Conservation (phyloP, 2,888 invertebrate genomes). For the Acrocyrtus sp. region DNA sequence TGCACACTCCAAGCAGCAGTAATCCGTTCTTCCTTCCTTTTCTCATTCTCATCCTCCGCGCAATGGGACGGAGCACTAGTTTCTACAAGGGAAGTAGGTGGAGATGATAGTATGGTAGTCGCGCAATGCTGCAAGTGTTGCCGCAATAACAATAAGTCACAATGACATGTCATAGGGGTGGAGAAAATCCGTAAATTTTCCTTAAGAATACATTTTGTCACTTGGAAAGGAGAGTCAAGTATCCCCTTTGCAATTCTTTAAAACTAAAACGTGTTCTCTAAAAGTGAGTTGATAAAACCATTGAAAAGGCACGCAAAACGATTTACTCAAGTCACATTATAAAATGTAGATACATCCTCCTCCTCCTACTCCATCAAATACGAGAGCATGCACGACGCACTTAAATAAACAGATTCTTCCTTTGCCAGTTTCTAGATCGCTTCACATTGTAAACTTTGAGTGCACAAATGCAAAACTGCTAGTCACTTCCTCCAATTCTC, state of each 20-base stretch:
- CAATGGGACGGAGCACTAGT: too few relatives aligned
- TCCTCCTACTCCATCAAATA: too few relatives aligned
- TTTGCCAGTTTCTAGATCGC: background rate
- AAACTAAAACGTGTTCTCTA: too few relatives aligned
- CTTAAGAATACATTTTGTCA: conserved; percentile 44
- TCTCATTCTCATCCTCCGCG: too few relatives aligned
- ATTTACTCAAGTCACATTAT: too few relatives aligned
- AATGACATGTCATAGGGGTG: conserved; percentile 44
- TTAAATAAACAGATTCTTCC: background rate
- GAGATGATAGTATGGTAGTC: background rate
- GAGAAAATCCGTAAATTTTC: conserved; percentile 46
- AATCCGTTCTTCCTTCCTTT: background rate
- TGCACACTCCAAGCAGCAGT: background rate
- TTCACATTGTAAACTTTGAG: conserved; percentile 9
- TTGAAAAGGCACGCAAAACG: too few relatives aligned
- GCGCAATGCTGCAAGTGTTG: conserved; percentile 30
- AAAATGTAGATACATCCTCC: too few relatives aligned
- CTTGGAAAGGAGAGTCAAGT: too few relatives aligned
- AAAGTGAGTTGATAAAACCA: too few relatives aligned
- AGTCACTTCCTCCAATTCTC: conserved; percentile 31
- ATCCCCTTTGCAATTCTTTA: too few relatives aligned
- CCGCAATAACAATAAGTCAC: conserved; percentile 51
- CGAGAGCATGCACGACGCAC: too few relatives aligned
- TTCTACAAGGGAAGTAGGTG: background rate
- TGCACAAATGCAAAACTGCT: conserved; percentile 21